phyloP scores from a whole-genome alignment of 1,140 invertebrate species.

The Himalopsyche phryganea region DNA sequence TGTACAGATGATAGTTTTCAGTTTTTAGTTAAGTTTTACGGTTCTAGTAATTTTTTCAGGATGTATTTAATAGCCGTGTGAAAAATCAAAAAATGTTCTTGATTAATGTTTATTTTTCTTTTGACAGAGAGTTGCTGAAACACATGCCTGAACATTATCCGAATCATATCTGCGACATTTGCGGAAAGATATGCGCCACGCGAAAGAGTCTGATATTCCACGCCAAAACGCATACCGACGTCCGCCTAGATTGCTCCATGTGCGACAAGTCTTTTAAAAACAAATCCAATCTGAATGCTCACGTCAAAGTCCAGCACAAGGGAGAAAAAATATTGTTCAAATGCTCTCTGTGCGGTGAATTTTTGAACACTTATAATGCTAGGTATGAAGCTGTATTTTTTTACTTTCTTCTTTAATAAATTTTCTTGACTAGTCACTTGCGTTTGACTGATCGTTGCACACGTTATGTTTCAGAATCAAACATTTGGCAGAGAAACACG shows the following conservation, averaged over 20 bases:
- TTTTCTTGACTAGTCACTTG: no score
- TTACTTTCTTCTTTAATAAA: no score
- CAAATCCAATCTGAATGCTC: conserved; percentile 28
- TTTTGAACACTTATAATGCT: conserved; percentile 27
- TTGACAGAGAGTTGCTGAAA: conserved; percentile 26
- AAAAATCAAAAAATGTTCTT: no score
- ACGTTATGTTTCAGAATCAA: conserved; percentile 9
- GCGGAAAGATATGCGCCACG: conserved; percentile 32
- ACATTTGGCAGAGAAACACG: conserved; percentile 38
- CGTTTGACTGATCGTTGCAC: no score
- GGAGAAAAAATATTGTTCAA: conserved; percentile 30
- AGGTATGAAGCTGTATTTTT: no score
- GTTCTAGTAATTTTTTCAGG: no score
- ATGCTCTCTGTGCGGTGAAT: conserved; percentile 26
- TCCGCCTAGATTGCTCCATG: conserved; percentile 17
- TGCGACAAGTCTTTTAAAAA: conserved; percentile 32
- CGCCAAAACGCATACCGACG: conserved; percentile 25
- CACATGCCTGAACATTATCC: conserved; percentile 34
- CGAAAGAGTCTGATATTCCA: conserved; percentile 29
- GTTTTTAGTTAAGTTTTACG: no score
- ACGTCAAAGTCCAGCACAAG: conserved; percentile 29
- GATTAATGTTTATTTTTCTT: no score
- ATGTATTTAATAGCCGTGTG: no score
- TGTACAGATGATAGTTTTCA: no score
- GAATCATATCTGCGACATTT: conserved; percentile 33